These are phyloP conservation scores for Itoplectis maculator DNA, from an alignment of 2,888 invertebrate genomes.

Conservation along the genomic window DNA sequence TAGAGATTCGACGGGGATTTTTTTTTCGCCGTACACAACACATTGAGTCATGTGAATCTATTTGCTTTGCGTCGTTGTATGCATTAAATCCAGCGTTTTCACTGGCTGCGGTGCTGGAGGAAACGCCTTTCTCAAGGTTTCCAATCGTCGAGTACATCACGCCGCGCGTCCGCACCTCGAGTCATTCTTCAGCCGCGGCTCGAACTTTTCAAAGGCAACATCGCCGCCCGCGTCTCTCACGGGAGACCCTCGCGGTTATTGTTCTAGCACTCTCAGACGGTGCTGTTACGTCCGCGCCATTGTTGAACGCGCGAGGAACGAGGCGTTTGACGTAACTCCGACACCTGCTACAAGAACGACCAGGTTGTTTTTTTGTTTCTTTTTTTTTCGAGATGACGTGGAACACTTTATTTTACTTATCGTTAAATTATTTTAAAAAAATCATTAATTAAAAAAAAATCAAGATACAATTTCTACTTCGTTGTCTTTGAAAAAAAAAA, in stretches of 20 bases:
- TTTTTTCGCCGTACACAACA: neutral
- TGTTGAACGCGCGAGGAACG: constrained; percentile 22
- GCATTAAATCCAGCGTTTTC: neutral
- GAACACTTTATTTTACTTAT: neutral
- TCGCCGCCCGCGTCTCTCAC: constrained; percentile 22
- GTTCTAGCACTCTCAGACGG: constrained; percentile 34
- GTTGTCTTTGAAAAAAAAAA: neutral
- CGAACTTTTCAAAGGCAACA: constrained; percentile 36
- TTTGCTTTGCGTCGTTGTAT: neutral
- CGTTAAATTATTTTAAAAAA: no score
- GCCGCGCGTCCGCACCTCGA: constrained; percentile 16
- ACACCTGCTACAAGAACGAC: constrained; percentile 28
- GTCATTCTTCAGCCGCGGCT: constrained; percentile 15
- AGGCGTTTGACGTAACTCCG: constrained; percentile 53
- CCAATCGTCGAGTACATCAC: constrained; percentile 50
- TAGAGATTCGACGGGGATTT: no score
- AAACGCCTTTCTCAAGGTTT: constrained; percentile 66
- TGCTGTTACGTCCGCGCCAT: constrained; percentile 39
- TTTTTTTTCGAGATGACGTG: neutral
- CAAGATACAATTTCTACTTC: no score
- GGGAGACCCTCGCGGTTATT: constrained; percentile 44
- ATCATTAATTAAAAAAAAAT: neutral
- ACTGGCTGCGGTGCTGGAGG: constrained; percentile 38
- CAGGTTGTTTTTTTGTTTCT: neutral
- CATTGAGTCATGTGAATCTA: neutral